Percentiles rank a stretch among this genome's conserved stretches.
Conservation (phyloP, 2,888 invertebrate species). For the Aphidius colemani region DNA sequence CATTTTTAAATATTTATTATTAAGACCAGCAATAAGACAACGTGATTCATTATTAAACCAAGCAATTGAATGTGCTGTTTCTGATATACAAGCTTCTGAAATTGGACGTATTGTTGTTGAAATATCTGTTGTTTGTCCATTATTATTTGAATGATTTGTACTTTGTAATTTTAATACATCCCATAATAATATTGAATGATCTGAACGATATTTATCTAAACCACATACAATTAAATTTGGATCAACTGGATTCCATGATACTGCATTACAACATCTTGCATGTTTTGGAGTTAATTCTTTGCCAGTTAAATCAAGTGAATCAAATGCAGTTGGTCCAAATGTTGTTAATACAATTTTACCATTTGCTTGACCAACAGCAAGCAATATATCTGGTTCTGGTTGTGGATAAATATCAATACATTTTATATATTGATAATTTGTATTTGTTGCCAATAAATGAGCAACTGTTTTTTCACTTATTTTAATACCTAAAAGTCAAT, state of each 20-base stretch:
- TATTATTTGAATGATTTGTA: conserved; percentile 42
- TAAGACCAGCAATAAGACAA: conserved; percentile 86
- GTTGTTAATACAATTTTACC: conserved; percentile 85
- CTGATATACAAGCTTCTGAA: conserved; percentile 81
- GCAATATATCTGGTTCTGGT: conserved; percentile 74
- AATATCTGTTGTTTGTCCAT: conserved; percentile 25
- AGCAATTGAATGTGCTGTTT: conserved; percentile 81
- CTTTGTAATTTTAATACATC: conserved; percentile 70
- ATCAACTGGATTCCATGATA: conserved; percentile 87
- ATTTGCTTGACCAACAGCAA: conserved; percentile 87
- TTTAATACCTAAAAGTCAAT: conserved; percentile 71
- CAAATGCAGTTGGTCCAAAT: conserved; percentile 72
- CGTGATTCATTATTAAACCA: conserved; percentile 80
- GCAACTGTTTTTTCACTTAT: conserved; percentile 74
- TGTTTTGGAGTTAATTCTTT: conserved; percentile 83
- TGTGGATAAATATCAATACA: conserved; percentile 87
- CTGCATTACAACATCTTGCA: conserved; percentile 81
- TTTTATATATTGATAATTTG: conserved; percentile 78
- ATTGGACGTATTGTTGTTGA: conserved; percentile 64
- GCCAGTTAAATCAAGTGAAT: conserved; percentile 71
- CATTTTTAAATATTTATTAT: conserved; percentile 84
- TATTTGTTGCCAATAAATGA: conserved; percentile 73
- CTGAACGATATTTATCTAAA: conserved; percentile 86
- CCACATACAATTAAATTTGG: conserved; percentile 83
- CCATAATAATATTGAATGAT: conserved; percentile 89